Conservation (phyloP, 92 coral and sea anemone genomes). For the Zoanthus sansibaricus region DNA sequence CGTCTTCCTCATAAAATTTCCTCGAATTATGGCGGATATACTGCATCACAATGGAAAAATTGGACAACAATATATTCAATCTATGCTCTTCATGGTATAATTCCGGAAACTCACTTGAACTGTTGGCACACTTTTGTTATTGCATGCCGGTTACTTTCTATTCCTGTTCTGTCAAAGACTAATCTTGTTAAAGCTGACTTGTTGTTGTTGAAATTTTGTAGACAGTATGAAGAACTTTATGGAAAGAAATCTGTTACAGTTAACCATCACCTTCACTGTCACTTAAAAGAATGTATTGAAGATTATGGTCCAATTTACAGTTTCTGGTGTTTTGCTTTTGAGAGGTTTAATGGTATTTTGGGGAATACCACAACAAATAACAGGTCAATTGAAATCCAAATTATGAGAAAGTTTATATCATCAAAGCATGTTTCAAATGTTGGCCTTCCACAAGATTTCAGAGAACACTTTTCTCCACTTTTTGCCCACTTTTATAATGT, state of each 20-base stretch:
- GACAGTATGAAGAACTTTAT: slow-evolving; percentile 28
- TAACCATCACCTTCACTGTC: slow-evolving; percentile 11
- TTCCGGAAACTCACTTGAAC: slow-evolving; percentile 10
- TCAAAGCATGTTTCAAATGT: neutral
- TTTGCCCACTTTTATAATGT: neutral
- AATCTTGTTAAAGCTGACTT: slow-evolving; percentile 27
- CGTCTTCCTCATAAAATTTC: slow-evolving; percentile 12
- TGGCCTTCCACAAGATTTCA: slow-evolving; percentile 7
- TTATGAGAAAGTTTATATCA: slow-evolving; percentile 8
- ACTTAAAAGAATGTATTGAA: neutral
- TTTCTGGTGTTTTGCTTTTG: slow-evolving; percentile 5
- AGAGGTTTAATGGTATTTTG: slow-evolving; percentile 5
- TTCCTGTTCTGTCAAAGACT: slow-evolving; percentile 6
- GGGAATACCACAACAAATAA: slow-evolving; percentile 6
- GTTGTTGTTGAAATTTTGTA: slow-evolving; percentile 18
- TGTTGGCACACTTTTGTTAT: slow-evolving; percentile 29
- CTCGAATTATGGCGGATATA: neutral
- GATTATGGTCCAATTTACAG: slow-evolving; percentile 5
- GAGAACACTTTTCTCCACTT: slow-evolving; percentile 7
- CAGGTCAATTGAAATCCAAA: slow-evolving; percentile 1
- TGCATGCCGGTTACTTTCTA: slow-evolving; percentile 19
- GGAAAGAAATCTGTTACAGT: slow-evolving; percentile 25
- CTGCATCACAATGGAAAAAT: slow-evolving; percentile 8
- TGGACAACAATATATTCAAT: slow-evolving; percentile 1
- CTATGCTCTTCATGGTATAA: slow-evolving; percentile 1